These are phyloP conservation scores for Peromyscus californicus DNA, from an alignment of 2,113 vertebrate species.

Conservation along the genomic window DNA sequence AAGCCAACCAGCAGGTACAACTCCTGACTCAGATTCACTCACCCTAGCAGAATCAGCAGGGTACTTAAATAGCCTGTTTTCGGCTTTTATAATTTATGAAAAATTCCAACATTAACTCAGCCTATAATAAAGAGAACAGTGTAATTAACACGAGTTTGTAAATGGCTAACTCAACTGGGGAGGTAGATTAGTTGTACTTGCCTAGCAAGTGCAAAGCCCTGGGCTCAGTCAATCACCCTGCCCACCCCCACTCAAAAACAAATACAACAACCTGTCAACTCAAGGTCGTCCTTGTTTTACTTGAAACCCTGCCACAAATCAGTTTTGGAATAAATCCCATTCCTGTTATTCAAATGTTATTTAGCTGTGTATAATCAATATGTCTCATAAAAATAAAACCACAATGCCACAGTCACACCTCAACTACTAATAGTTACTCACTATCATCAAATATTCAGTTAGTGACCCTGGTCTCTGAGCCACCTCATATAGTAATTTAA, in stretches of 20 bases:
- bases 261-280: background rate
- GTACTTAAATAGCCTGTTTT: background rate
- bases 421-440: slow-evolving; percentile 51
- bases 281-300: background rate
- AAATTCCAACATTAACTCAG: background rate
- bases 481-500: slow-evolving; percentile 41
- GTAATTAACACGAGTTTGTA: slow-evolving; percentile 12
- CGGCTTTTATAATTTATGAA: slow-evolving; percentile 25
- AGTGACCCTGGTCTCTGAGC: background rate
- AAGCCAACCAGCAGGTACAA: background rate
- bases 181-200: background rate
- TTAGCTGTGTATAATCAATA: background rate
- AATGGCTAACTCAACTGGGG: background rate
- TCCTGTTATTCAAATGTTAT: background rate
- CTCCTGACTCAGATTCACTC: background rate
- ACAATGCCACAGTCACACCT: background rate
- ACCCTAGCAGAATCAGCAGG: background rate
- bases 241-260: background rate
- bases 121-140: background rate
- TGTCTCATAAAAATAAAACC: slow-evolving; percentile 57
- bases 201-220: background rate
- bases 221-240: background rate
- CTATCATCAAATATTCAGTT: background rate
- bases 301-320: background rate
- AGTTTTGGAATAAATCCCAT: slow-evolving; percentile 21